phyloP scores from a whole-genome alignment of 2,888 invertebrate genomes.

The Chironomus tentans region DNA sequence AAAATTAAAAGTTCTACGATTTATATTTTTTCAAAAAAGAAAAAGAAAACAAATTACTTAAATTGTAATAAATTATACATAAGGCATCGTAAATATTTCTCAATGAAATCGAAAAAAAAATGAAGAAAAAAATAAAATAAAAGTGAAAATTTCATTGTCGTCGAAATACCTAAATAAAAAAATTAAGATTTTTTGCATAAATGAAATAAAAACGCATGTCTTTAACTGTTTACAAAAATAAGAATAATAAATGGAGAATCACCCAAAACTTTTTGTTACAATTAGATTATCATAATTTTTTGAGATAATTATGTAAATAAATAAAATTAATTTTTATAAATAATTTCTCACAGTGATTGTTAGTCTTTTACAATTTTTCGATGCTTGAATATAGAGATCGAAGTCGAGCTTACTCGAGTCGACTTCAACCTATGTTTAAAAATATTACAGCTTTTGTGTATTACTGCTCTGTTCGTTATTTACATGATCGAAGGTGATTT shows the following conservation, averaged over 20 bases:
- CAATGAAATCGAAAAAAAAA: neutral
- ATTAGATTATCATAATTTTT: slow-evolving; percentile 11
- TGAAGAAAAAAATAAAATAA: too few species aligned
- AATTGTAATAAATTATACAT: neutral
- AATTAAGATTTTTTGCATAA: too few species aligned
- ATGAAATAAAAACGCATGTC: neutral
- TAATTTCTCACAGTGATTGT: neutral
- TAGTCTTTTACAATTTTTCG: neutral
- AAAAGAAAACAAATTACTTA: neutral
- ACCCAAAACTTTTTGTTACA: slow-evolving; percentile 9
- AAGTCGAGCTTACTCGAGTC: too few species aligned
- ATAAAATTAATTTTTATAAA: slow-evolving; percentile 21
- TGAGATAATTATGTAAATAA: slow-evolving; percentile 25
- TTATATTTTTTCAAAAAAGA: neutral
- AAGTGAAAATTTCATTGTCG: too few species aligned
- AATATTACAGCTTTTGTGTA: neutral
- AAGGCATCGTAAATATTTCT: neutral
- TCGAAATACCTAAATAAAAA: too few species aligned
- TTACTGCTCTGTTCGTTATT: too few species aligned
- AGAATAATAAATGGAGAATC: neutral
- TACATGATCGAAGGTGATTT: too few species aligned
- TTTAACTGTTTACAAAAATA: neutral
- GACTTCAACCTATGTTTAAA: too few species aligned
- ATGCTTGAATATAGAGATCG: too few species aligned
- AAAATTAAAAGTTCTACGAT: neutral